Evolutionary conservation across 1,140 invertebrate genomes (phyloP).

Genomic region (Amphibalanus amphitrite): DNA sequence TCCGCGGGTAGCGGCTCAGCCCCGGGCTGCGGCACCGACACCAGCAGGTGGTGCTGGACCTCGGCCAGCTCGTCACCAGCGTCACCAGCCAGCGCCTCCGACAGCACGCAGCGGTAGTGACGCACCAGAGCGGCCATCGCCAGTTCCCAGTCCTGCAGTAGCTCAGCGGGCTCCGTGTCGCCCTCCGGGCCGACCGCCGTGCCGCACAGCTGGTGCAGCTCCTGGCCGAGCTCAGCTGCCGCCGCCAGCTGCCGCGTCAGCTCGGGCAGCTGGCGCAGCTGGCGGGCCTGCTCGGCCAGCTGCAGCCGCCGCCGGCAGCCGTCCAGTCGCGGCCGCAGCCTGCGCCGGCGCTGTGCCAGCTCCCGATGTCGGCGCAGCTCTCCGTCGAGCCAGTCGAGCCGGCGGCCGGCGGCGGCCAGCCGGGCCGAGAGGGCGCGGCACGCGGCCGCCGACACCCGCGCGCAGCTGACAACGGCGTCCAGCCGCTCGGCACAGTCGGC

Average conservation of each 20-base stretch:
- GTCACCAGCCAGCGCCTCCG: background rate
- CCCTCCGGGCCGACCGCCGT: slow-evolving; percentile 14
- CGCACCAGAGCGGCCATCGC: background rate
- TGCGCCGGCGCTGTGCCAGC: no score
- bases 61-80: no score
- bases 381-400: background rate
- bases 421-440: background rate
- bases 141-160: background rate
- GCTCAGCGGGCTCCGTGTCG: background rate
- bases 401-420: background rate
- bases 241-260: background rate
- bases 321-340: background rate
- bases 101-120: background rate
- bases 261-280: background rate
- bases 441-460: background rate
- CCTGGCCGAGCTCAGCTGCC: background rate
- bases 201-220: slow-evolving; percentile 3
- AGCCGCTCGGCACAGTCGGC: background rate
- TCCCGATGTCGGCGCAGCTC: background rate
- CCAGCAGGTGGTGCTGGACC: no score
- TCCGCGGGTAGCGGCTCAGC: no score
- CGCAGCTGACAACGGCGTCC: background rate
- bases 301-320: background rate
- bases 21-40: no score
- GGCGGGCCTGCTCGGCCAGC: background rate